Evolutionary conservation across 1,140 invertebrate genomes (phyloP), one percentile per base, ranked within the genome.

Genomic region (Anoplophora glabripennis): DNA sequence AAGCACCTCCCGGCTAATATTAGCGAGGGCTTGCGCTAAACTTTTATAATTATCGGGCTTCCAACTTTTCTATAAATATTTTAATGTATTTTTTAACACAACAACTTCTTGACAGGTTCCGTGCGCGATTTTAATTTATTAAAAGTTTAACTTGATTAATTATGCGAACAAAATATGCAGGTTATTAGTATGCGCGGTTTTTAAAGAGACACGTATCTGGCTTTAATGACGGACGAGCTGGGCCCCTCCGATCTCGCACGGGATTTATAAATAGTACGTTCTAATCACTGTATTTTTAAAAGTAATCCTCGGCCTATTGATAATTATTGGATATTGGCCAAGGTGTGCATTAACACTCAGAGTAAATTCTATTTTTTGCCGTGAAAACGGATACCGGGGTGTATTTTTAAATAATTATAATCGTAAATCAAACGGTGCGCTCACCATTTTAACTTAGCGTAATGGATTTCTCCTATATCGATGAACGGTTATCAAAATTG

Each of bases 21-120:
- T 68, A 67, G 58, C 66, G 44, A 55, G 63, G 53, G 61, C 21
- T 28, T 28, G 21, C 21, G 54, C 54, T 55, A 55, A 72, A 72
- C 61, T 72, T 72, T 72, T 71, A 72, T 72, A 72, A 72, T 72
- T 72, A 70, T 69, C 65, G 65, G 40, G 46, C 59, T 54, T 55
- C 42, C 35, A 57, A 66, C 51, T 61, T 66, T 63, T 53, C 58
- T 61, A 68, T 70, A 70, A 64, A 70, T 70, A 68, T 66, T 70
- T 69, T 70, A 70, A 70, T 68, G 49, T 66, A 61, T 68, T 67
- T 67, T 65, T 66, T 57, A 56, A 40, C 40, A 47, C 7, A 35
- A 48, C 28, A 52, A 61, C 59, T 52, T 51, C 56, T 64, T 57
- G 63, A 53, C 59, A 59, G 57, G 53, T 53, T 57, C 58, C 38